These are phyloP conservation scores for Drosophila infuscata DNA, from an alignment of 2,888 invertebrate genomes.

Conservation along the genomic window DNA sequence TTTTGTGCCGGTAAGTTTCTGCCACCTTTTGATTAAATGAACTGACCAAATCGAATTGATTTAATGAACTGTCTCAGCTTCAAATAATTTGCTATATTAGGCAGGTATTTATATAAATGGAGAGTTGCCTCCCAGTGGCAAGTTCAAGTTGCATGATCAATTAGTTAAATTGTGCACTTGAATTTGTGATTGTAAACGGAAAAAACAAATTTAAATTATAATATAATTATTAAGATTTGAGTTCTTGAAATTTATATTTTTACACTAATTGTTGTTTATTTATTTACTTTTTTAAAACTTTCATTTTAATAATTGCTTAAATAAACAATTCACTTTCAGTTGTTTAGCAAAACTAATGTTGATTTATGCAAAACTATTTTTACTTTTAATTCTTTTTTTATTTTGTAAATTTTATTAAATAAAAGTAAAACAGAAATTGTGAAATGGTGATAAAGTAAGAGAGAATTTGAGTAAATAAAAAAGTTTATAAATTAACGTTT, in stretches of 20 bases:
- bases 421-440: not conserved
- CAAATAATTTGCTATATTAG: not conserved
- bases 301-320: not conserved
- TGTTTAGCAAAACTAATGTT: not conserved
- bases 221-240: not conserved
- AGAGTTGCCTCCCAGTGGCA: not conserved
- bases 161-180: not conserved
- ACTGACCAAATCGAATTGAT: slow-evolving; percentile 10
- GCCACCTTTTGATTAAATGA: slow-evolving; percentile 22
- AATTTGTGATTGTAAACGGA: not conserved
- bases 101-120: not conserved
- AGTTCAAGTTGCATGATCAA: not conserved
- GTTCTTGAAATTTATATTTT: not conserved
- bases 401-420: not conserved
- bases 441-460: not conserved
- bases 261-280: not conserved
- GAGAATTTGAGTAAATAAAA: not conserved
- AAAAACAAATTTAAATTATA: not conserved
- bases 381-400: not conserved
- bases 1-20: slow-evolving; percentile 38
- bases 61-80: slow-evolving; percentile 33
- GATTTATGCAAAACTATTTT: not conserved
- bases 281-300: not conserved
- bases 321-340: slow-evolving; percentile 6
- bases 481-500: not conserved